These are phyloP conservation scores for Thaumatotibia leucotreta DNA, from an alignment of 1,140 invertebrate genomes.

Conservation along the genomic window DNA sequence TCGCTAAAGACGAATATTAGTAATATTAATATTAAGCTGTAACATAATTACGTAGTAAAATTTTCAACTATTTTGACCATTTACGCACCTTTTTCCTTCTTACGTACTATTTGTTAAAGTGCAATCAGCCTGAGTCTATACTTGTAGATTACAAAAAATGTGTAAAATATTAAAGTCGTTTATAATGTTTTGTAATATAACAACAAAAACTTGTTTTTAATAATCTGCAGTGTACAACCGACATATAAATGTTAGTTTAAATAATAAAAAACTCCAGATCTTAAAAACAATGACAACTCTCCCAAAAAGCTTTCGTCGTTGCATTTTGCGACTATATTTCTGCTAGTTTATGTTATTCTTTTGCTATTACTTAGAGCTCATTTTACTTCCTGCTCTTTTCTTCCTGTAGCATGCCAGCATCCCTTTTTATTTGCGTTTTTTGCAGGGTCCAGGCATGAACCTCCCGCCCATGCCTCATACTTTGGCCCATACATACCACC, in stretches of 20 bases:
- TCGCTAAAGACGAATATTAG: too few species aligned
- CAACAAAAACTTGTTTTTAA: too few species aligned
- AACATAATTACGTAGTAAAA: too few species aligned
- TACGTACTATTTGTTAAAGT: too few species aligned
- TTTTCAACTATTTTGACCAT: too few species aligned
- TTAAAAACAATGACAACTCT: background rate
- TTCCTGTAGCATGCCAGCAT: constrained; percentile 65
- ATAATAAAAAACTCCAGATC: background rate
- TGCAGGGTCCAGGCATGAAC: constrained; percentile 69
- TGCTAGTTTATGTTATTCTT: constrained; percentile 24
- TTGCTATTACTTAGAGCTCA: constrained; percentile 23
- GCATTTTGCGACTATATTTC: constrained; percentile 25
- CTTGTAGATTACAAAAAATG: too few species aligned
- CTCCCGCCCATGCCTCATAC: constrained; percentile 68
- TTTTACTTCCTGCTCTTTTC: constrained; percentile 37
- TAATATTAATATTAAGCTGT: too few species aligned
- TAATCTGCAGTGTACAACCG: background rate
- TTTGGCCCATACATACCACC: constrained; percentile 71
- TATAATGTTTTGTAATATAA: too few species aligned
- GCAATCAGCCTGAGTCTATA: too few species aligned
- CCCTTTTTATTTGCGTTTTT: constrained; percentile 63
- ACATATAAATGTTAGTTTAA: background rate
- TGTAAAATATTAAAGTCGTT: too few species aligned
- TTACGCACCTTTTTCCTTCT: too few species aligned
- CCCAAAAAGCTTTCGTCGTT: constrained; percentile 27